phyloP scores from a whole-genome alignment of 1,140 invertebrate genomes.

The Tribolium madens region DNA sequence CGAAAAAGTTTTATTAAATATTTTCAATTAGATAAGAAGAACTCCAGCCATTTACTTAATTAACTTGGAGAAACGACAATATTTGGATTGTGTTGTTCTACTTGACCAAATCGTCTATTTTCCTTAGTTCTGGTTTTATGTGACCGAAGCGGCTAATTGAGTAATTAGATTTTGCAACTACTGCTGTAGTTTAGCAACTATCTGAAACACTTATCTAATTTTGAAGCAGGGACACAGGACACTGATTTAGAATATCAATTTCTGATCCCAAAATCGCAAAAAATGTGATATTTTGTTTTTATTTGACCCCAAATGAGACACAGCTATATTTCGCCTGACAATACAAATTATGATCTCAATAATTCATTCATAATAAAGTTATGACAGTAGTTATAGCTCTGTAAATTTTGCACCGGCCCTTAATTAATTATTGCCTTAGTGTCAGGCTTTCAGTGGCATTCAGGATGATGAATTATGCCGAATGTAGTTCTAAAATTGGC shows the following conservation, averaged over 20 bases:
- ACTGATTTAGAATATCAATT: not conserved
- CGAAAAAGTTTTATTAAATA: not conserved
- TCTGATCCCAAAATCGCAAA: too few relatives aligned
- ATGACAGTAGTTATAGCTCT: conserved; percentile 18
- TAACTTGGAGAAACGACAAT: not conserved
- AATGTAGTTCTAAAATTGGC: too few relatives aligned
- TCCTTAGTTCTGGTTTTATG: not conserved
- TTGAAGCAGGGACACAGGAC: not conserved
- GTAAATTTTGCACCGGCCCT: conserved; percentile 23
- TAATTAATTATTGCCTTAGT: conserved; percentile 33
- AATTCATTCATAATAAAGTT: conserved; percentile 33
- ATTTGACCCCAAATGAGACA: not conserved
- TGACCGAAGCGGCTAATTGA: not conserved
- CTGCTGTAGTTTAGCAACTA: not conserved
- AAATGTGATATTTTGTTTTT: not conserved
- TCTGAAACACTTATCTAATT: not conserved
- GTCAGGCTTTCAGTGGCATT: conserved; percentile 19
- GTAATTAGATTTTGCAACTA: not conserved
- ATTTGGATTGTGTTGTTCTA: not conserved
- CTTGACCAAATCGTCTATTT: not conserved
- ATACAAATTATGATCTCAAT: conserved; percentile 22
- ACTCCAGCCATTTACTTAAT: too few relatives aligned
- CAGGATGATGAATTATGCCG: conserved; percentile 31
- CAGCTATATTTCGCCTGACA: not conserved
- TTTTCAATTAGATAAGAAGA: too few relatives aligned